These are phyloP conservation scores for Suncus etruscus DNA, from an alignment of 2,113 vertebrate genomes.

Conservation along the genomic window DNA sequence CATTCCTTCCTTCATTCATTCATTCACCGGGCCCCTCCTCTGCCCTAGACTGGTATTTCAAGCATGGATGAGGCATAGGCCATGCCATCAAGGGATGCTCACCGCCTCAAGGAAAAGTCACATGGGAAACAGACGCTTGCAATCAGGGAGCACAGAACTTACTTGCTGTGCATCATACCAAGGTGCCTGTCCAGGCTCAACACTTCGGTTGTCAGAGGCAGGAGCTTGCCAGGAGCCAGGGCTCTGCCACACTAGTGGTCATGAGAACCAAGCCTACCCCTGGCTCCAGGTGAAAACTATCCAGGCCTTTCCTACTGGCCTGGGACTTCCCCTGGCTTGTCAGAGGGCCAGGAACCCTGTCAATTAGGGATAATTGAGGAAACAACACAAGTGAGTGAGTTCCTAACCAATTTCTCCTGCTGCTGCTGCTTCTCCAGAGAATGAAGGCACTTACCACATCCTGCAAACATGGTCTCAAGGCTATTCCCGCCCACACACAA, in stretches of 20 bases:
- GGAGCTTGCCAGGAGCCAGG: neutral
- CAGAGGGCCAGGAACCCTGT: neutral
- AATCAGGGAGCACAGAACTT: neutral
- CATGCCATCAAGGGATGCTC: neutral
- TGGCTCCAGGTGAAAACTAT: neutral
- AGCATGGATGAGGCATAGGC: neutral
- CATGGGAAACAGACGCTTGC: neutral
- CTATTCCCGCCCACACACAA: neutral
- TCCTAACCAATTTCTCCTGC: conserved; percentile 52
- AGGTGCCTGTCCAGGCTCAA: neutral
- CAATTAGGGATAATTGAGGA: conserved; percentile 58
- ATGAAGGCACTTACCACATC: neutral
- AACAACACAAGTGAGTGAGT: conserved; percentile 34
- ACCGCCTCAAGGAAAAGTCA: neutral
- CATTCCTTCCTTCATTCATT: neutral
- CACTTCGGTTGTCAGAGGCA: neutral
- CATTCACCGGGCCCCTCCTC: neutral
- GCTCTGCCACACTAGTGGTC: neutral
- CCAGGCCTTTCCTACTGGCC: neutral
- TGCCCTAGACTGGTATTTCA: neutral
- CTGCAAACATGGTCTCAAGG: neutral
- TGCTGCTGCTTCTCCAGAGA: neutral
- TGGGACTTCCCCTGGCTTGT: conserved; percentile 47
- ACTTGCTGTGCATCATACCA: neutral
- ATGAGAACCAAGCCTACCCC: neutral